These are phyloP conservation scores for Oopsacas minuta DNA, from an alignment of 37 sponge, comb jelly and placozoan genomes.

Conservation along the genomic window DNA sequence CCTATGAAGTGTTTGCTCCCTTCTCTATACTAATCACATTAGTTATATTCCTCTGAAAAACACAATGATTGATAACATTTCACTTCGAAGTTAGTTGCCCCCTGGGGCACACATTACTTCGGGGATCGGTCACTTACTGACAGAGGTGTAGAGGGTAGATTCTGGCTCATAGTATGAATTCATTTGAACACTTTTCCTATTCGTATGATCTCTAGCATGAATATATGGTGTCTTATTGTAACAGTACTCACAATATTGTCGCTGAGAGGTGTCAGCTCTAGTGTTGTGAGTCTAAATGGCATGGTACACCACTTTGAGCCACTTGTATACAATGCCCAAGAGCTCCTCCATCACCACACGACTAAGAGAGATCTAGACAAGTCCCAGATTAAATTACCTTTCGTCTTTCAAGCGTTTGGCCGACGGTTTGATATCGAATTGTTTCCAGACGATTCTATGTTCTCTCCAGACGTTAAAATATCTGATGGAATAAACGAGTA, in stretches of 20 bases:
- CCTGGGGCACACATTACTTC: no score
- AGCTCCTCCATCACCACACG: background rate
- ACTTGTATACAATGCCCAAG: background rate
- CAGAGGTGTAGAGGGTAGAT: no score
- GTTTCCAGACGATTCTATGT: conserved; percentile 6
- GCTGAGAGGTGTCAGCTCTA: background rate
- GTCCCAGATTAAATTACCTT: conserved; percentile 2
- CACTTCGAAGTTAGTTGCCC: no score
- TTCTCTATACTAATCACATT: no score
- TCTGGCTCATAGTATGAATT: no score
- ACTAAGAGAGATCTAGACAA: background rate
- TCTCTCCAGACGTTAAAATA: background rate
- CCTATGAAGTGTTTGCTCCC: no score
- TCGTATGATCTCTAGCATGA: no score
- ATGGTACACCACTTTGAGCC: background rate
- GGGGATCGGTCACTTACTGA: no score
- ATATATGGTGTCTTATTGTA: no score
- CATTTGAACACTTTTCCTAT: no score
- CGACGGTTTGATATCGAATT: background rate
- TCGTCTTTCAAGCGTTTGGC: background rate
- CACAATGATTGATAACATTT: no score
- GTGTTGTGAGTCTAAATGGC: background rate
- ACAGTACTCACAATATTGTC: background rate
- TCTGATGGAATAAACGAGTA: background rate
- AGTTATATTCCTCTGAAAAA: no score